Evolutionary conservation across 2,888 invertebrate species (phyloP).

Genomic region (Limenitis camilla): DNA sequence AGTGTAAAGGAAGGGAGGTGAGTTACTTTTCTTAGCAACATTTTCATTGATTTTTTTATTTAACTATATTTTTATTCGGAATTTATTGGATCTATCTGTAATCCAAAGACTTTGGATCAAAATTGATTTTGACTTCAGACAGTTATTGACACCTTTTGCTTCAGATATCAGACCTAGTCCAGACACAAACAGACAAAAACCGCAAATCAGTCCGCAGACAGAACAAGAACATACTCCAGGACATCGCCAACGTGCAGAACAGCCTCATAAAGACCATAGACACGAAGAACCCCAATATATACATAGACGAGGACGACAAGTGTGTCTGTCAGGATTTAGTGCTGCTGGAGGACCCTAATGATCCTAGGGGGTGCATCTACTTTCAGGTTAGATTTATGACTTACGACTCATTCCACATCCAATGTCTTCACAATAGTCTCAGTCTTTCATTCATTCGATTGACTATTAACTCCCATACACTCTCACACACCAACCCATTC

Average conservation of each 20-base stretch:
- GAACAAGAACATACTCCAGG: constrained; percentile 48
- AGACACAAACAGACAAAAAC: constrained; percentile 16
- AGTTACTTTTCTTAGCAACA: no score
- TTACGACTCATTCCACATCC: no score
- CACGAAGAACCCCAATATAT: constrained; percentile 30
- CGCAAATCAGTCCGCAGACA: constrained; percentile 36
- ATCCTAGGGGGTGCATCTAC: constrained; percentile 76
- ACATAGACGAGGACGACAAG: constrained; percentile 20
- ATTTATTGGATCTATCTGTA: no score
- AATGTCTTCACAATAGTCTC: no score
- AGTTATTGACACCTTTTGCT: constrained; percentile 1
- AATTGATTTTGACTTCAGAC: no score
- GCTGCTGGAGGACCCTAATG: constrained; percentile 54
- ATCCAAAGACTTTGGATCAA: neutral
- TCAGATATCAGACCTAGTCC: constrained; percentile 8
- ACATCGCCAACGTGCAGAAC: constrained; percentile 40
- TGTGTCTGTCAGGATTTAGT: constrained; percentile 44
- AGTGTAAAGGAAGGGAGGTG: constrained; percentile 32
- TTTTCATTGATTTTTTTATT: no score
- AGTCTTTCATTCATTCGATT: no score
- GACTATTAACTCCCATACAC: no score
- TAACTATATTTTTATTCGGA: no score
- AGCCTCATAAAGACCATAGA: constrained; percentile 36
- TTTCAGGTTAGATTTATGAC: constrained; percentile 75
- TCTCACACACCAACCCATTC: no score